Conservation (phyloP, 2,888 invertebrate species). For the Cheilosia vulpina region DNA sequence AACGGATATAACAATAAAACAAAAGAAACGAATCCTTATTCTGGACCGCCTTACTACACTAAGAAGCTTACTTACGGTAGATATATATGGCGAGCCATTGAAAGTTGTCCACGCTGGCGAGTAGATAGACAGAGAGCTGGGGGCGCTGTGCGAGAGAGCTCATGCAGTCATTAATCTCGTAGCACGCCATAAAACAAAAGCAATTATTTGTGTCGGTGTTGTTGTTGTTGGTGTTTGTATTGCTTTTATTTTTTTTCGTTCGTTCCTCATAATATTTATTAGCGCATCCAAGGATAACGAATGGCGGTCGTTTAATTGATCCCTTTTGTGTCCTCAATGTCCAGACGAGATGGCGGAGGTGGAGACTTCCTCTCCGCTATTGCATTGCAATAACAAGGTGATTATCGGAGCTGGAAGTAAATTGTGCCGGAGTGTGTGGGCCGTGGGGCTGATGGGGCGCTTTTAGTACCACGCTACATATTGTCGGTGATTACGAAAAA, state of each 20-base stretch:
- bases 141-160: constrained; percentile 40
- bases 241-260: constrained; percentile 24
- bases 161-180: constrained; percentile 79
- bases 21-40: constrained; percentile 74
- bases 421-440: constrained; percentile 22
- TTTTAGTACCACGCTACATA: constrained; percentile 25
- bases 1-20: constrained; percentile 73
- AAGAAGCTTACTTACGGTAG: constrained; percentile 63
- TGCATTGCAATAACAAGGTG: constrained; percentile 70
- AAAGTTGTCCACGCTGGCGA: constrained; percentile 69
- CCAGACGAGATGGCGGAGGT: constrained; percentile 22
- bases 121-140: constrained; percentile 31
- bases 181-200: constrained; percentile 79
- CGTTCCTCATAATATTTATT: constrained; percentile 74
- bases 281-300: constrained; percentile 75
- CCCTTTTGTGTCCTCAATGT: constrained; percentile 74
- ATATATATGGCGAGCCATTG: constrained; percentile 50
- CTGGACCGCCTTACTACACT: constrained; percentile 32
- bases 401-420: constrained; percentile 64
- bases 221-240: constrained; percentile 35
- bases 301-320: constrained; percentile 75
- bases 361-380: constrained; percentile 29
- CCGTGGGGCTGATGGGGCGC: not conserved
- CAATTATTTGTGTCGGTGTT: constrained; percentile 77
- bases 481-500: constrained; percentile 24